phyloP scores from a whole-genome alignment of 2,113 vertebrate genomes.

The Microcebus murinus region DNA sequence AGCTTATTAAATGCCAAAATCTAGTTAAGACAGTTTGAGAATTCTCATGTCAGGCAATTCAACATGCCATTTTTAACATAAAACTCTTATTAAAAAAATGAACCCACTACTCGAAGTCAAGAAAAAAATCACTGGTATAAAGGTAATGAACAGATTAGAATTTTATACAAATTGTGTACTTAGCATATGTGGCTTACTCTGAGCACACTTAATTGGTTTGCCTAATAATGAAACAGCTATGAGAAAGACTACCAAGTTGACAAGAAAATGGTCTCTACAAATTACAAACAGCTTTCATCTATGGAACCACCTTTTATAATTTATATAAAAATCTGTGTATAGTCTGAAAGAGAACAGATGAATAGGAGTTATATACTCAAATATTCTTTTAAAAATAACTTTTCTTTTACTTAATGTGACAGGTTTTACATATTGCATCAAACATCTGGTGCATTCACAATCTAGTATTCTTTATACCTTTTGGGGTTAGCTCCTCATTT shows the following conservation, averaged over 20 bases:
- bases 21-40: slow-evolving; percentile 89
- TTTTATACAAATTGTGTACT: slow-evolving; percentile 81
- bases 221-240: slow-evolving; percentile 78
- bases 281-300: slow-evolving; percentile 73
- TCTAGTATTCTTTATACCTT: slow-evolving; percentile 73
- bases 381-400: slow-evolving; percentile 73
- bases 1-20: slow-evolving; percentile 91
- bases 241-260: slow-evolving; percentile 75
- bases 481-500: slow-evolving; percentile 68
- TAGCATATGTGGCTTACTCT: slow-evolving; percentile 73
- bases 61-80: slow-evolving; percentile 84
- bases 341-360: slow-evolving; percentile 59
- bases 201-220: slow-evolving; percentile 80
- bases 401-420: slow-evolving; percentile 75
- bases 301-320: slow-evolving; percentile 69
- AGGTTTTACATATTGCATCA: slow-evolving; percentile 83
- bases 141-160: slow-evolving; percentile 80
- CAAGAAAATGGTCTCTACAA: slow-evolving; percentile 73
- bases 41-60: slow-evolving; percentile 87
- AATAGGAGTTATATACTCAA: slow-evolving; percentile 67
- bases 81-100: slow-evolving; percentile 84
- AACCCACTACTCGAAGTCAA: slow-evolving; percentile 70
- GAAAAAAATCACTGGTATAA: slow-evolving; percentile 67
- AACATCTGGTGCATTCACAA: slow-evolving; percentile 82
- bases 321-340: slow-evolving; percentile 67